phyloP scores from a whole-genome alignment of 2,113 vertebrate genomes.

The Xiphophorus maculatus region DNA sequence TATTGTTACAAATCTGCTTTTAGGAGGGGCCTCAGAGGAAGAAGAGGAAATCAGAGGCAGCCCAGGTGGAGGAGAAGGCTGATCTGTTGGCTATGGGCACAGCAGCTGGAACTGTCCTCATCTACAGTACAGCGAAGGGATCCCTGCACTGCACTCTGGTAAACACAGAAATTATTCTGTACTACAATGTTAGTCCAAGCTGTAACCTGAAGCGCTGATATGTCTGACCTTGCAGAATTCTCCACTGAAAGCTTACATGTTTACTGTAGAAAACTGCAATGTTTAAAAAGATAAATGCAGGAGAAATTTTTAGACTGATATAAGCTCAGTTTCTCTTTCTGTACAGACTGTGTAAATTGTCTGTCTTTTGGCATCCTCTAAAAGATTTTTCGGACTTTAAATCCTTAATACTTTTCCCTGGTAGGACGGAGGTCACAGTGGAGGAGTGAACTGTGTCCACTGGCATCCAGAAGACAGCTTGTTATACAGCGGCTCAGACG shows the following conservation, averaged over 20 bases:
- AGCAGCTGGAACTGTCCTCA: constrained; percentile 91
- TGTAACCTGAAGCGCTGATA: too few relatives aligned
- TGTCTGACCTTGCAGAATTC: neutral
- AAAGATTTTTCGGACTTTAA: neutral
- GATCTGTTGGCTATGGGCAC: constrained; percentile 96
- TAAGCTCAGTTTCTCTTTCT: too few relatives aligned
- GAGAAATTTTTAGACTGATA: neutral
- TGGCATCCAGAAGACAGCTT: constrained; percentile 90
- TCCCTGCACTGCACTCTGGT: constrained; percentile 95
- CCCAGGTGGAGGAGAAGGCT: constrained; percentile 79
- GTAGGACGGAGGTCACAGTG: constrained; percentile 90
- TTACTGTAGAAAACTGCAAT: neutral
- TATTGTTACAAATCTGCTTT: neutral
- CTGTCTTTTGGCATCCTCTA: neutral
- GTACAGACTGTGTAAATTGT: too few relatives aligned
- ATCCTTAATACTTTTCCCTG: neutral
- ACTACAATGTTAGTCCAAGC: too few relatives aligned
- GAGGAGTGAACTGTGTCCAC: constrained; percentile 88
- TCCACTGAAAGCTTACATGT: neutral
- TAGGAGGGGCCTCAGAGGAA: constrained; percentile 96
- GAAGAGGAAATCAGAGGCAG: constrained; percentile 92
- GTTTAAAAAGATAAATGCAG: too few relatives aligned
- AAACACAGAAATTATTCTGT: constrained; percentile 55
- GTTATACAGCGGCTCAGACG: constrained; percentile 95
- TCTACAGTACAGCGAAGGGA: constrained; percentile 94